Base-by-base conservation (phyloP, 2,797 vertebrate genomes). In the Cynodonichthys magdalenae region DNA sequence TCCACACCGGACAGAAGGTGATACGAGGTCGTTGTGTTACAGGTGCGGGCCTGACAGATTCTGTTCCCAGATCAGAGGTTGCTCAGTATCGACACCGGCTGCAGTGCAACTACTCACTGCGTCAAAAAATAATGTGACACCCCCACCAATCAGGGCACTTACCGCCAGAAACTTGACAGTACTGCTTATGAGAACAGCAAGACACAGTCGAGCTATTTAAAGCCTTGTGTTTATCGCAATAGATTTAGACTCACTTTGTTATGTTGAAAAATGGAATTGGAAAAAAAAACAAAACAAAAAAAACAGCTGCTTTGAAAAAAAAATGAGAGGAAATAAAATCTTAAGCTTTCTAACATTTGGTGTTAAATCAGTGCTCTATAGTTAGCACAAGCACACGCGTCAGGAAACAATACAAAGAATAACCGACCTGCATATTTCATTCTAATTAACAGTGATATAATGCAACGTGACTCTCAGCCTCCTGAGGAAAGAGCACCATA, bases 371-470 rank as follows among this genome's bases (percentile, higher is more conserved):
- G 88, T 82, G 84, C 88, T 89, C 87, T 75, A 82, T 80, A 66
- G 87, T 90, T 91, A 91, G 89, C 82, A 69, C 41, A 54, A 73
- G 59, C 79, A 57, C 71, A 65, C 65, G 83, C 71, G 59, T 89
- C 85, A 89, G 89, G 79, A 89, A 92, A 87, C 91, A 92, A 93
- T 90, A 84, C 89, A 86, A 87, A 88, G 90, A 92, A 92, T 92
- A 92, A 93, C 87, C 91, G 91, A 91, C 92, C 86, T 82, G 88
- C 90, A 92, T 93, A 94, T 92, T 93, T 92, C 90, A 90, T 92
- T 93, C 91, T 93, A 93, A 94, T 94, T 93, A 93, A 92, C 90
- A 83, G 90, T 91, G 92, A 93, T 94, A 92, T 90, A 92, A 93
- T 81, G 83, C 91, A 87, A 91, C 83, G 90, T 90, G 93, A 92